These are phyloP conservation scores for Tinamus major DNA, from an alignment of 2,797 vertebrate genomes.

Conservation along the genomic window DNA sequence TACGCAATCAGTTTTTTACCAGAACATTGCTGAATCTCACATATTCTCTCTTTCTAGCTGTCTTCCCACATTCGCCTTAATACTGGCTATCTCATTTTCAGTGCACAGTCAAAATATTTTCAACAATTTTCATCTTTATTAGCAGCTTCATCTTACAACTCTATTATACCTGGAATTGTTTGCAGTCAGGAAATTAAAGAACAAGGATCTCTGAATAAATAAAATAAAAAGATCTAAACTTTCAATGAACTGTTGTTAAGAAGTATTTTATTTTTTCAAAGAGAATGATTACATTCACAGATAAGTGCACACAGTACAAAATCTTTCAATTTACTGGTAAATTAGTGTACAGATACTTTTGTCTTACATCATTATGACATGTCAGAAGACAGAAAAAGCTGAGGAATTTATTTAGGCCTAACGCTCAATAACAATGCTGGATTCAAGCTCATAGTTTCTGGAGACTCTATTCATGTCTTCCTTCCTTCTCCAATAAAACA, in stretches of 20 bases:
- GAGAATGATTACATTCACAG: not conserved
- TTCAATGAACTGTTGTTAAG: not conserved
- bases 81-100: not conserved
- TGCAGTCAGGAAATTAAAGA: not conserved
- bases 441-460: not conserved
- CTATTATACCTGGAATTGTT: not conserved
- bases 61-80: not conserved
- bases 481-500: not conserved
- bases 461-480: not conserved
- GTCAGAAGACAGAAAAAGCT: not conserved
- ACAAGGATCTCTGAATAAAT: not conserved
- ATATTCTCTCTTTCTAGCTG: not conserved
- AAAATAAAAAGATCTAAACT: not conserved
- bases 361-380: not conserved
- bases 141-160: not conserved
- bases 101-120: not conserved
- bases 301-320: not conserved
- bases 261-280: not conserved
- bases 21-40: not conserved
- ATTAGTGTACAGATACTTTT: accelerated
- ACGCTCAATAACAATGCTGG: not conserved
- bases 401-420: not conserved
- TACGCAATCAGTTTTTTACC: not conserved
- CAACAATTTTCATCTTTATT: not conserved
- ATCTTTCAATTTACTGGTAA: not conserved